These are phyloP conservation scores for Malacoctenus gilli DNA, from an alignment of 2,797 vertebrate species.

Conservation along the genomic window DNA sequence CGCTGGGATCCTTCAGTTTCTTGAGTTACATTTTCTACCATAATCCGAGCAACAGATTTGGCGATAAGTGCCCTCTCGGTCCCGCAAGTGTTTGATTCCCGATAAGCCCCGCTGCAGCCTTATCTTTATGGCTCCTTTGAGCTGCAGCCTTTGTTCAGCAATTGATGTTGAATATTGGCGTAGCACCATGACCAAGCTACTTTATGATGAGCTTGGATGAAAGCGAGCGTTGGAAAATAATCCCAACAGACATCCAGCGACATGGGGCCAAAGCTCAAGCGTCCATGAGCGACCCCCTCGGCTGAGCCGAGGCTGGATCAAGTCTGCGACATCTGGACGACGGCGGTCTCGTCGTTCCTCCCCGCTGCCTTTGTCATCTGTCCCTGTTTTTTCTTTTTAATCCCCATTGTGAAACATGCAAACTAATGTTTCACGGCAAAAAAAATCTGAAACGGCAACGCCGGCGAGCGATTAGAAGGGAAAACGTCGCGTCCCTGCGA, in stretches of 20 bases:
- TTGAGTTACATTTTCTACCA: not conserved
- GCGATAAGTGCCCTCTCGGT: not conserved
- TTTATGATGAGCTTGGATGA: not conserved
- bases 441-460: constrained; percentile 33
- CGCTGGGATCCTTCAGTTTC: no score
- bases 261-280: not conserved
- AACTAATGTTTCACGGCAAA: constrained; percentile 28
- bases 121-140: not conserved
- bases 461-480: constrained; percentile 47
- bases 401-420: constrained; percentile 50
- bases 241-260: not conserved
- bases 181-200: not conserved
- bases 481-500: constrained; percentile 24
- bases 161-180: constrained; percentile 36
- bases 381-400: constrained; percentile 41
- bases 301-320: constrained; percentile 4
- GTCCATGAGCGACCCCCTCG: not conserved
- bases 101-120: not conserved
- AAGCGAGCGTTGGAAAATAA: not conserved
- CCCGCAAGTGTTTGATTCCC: constrained; percentile 1
- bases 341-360: constrained; percentile 24
- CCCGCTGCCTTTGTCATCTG: constrained; percentile 32
- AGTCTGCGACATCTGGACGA: constrained; percentile 38
- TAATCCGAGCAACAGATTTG: not conserved
- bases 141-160: not conserved